A percentile compares a stretch with the other conserved stretches of the same genome.
These are phyloP conservation scores for Gopherus evgoodei DNA, from an alignment of 2,113 vertebrate species.

Conservation along the genomic window DNA sequence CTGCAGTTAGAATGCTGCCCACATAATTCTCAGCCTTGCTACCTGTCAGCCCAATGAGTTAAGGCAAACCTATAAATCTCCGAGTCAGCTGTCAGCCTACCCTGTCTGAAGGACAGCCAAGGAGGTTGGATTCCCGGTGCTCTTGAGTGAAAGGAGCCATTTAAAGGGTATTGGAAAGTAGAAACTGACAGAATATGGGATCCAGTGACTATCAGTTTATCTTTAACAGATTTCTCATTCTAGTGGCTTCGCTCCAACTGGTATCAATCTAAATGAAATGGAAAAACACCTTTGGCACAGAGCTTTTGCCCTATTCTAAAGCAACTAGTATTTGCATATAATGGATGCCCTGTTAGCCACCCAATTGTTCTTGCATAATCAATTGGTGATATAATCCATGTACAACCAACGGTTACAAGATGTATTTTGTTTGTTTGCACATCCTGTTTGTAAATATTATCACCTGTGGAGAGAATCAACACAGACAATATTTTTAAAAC, in stretches of 20 bases:
- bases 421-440: background rate
- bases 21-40: background rate
- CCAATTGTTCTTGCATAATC: background rate
- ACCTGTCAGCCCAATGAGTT: background rate
- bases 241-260: background rate
- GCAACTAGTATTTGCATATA: background rate
- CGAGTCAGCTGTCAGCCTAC: background rate
- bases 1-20: background rate
- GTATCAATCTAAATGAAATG: background rate
- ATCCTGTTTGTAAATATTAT: background rate
- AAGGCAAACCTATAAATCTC: background rate
- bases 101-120: background rate
- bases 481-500: background rate
- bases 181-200: background rate
- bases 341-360: background rate
- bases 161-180: background rate
- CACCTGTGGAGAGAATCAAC: background rate
- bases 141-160: background rate
- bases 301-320: background rate
- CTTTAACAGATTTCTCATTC: background rate
- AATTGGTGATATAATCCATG: background rate
- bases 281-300: background rate
- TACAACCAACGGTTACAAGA: background rate
- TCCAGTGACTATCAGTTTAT: background rate
- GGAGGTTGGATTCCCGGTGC: background rate